Base-by-base conservation (phyloP, 2,797 vertebrate species). In the Melanotaenia parkinsoni region DNA sequence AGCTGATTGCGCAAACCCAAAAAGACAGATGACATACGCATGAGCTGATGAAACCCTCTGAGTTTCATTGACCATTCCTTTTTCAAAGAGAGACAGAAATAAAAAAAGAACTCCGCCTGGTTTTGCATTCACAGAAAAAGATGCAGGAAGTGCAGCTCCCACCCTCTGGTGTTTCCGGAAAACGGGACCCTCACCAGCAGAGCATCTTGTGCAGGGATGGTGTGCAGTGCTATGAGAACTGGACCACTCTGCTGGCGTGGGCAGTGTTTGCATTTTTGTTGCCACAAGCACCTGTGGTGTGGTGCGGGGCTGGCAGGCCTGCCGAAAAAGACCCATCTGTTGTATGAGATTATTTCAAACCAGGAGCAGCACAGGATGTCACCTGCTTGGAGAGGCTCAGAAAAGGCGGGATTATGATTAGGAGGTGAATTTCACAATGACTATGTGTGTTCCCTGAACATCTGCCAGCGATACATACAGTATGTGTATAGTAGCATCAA, bases 281-380 rank as follows among this genome's bases (percentile, higher is more conserved):
- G 87, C 89, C 86, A 85, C 26, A 11, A 76, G 82, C 58, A 78
- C 85, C 91, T 50, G 85, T 54, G 56, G 90, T 76, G 87, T 80
- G 24, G 82, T 67, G 83, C 26, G 68, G 86, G 70, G 58, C 86
- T 88, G 84, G 89, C 89, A 87, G 81, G 81, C 85, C 67, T 26
- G 20, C 53, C 71, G 76, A 75, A 89, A 86, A 76, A 69, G 77
- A 90, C 87, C 92, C 92, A 93, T 93, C 93, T 93, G 93, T 91
- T 91, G 80, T 85, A 80, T 75, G 79, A 90, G 90, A 93, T 93
- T 90, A 91, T 90, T 91, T 88, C 80, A 81, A 79, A 92, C 85
- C 81, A 86, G 80, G 81, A 83, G 80, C 82, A 66, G 82, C 81
- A 80, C 90, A 88, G 89, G 88, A 91, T 88, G 88, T 90, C 89